Base-by-base conservation (phyloP, 2,888 invertebrate genomes). In the Mesochorus sp. region DNA sequence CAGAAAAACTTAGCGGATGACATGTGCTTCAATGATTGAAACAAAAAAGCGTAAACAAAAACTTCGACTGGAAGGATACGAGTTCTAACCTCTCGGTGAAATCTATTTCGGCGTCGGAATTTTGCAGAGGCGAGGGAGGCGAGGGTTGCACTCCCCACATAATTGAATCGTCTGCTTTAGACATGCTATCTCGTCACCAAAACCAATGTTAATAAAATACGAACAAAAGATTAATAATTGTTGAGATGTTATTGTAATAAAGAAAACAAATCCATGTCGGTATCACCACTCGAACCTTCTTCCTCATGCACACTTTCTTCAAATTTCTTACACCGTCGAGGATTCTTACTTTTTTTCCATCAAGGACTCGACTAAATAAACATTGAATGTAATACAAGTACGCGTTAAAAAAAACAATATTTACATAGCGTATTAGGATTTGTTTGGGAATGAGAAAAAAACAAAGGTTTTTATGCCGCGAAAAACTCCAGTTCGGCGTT, bases 51-150 rank as follows among this genome's bases (percentile, higher is more conserved):
- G 37, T 31, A 62, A 71, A 62, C 53, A 59, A 42, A 4, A 19
- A 62, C 34, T 10, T 14, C n/a, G 26, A 12, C 2, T 24, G 42
- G 24, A 21, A 51, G 37, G 39, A 49, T 51, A 26, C 8, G 17
- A 12, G 42, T 3, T 61, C 71, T 71, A 71, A 71, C 71, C 71
- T 71, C 42, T 71, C 51, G 10, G 19, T 12, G 19, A 21, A 44
- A 31, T 19, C 44, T 10, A 34, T 1, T 21, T 62, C 24, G 34
- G 34, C 55, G 51, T 21, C 12, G 37, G 28, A 34, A 37, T 21
- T 42, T 8, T 71, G 28, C 2, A 14, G 44, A 34, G 21, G 8
- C 14, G 34, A 37, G 17, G 1, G n/a, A 39, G 51, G 17, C 34
- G 10, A 51, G 6, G 51, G n/a, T 14, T 14, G 6, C 3, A 17